Percentiles rank a stretch among this genome's conserved stretches.
phyloP scores from a whole-genome alignment of 2,797 vertebrate species.

The Trachops cirrhosus region DNA sequence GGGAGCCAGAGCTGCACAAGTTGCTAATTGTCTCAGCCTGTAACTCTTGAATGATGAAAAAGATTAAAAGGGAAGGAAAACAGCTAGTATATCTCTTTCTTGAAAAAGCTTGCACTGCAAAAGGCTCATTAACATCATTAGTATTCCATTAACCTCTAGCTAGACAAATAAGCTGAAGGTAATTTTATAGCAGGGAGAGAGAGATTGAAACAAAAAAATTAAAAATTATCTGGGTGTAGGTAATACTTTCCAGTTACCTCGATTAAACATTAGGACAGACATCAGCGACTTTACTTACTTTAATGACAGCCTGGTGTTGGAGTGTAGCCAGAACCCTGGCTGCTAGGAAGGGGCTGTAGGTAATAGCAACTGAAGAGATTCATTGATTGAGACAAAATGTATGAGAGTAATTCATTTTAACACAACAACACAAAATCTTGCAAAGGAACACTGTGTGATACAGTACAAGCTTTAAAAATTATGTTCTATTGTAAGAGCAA shows the following conservation, averaged over 20 bases:
- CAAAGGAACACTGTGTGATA: slow-evolving; percentile 49
- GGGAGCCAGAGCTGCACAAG: slow-evolving; percentile 69
- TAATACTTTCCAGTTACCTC: slow-evolving; percentile 76
- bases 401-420: slow-evolving; percentile 70
- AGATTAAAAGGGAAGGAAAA: slow-evolving; percentile 85
- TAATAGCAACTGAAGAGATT: slow-evolving; percentile 72
- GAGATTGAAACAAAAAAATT: slow-evolving; percentile 66
- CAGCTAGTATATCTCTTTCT: slow-evolving; percentile 86
- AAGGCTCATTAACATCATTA: slow-evolving; percentile 88
- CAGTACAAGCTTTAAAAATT: slow-evolving; percentile 60
- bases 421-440: slow-evolving; percentile 71
- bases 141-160: slow-evolving; percentile 87
- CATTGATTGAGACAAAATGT: slow-evolving; percentile 80
- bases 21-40: slow-evolving; percentile 84
- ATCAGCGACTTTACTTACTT: slow-evolving; percentile 50
- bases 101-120: slow-evolving; percentile 79
- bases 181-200: slow-evolving; percentile 79
- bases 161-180: slow-evolving; percentile 85
- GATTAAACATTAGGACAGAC: slow-evolving; percentile 49
- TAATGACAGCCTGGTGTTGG: slow-evolving; percentile 60
- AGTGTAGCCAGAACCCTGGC: slow-evolving; percentile 68
- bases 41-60: slow-evolving; percentile 82
- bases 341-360: slow-evolving; percentile 67
- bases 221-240: slow-evolving; percentile 80
- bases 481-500: slow-evolving; percentile 70